phyloP scores from a whole-genome alignment of 2,888 invertebrate genomes.

The Eupeodes luniger region DNA sequence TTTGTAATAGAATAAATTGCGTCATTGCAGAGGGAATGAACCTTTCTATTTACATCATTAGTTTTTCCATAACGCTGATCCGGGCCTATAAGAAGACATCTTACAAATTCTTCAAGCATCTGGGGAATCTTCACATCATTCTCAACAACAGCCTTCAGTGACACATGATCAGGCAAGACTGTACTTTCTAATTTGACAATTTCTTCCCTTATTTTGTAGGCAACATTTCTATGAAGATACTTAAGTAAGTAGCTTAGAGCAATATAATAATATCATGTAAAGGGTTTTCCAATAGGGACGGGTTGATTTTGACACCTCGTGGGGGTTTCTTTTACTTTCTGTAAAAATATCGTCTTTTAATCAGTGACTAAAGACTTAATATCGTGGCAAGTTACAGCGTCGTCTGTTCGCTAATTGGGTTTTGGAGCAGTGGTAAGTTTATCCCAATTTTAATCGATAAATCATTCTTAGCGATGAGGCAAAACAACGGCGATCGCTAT shows the following conservation, averaged over 20 bases:
- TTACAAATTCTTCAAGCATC: slow-evolving; percentile 18
- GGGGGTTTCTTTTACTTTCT: too few species aligned
- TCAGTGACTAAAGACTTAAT: too few species aligned
- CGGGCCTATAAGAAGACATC: slow-evolving; percentile 10
- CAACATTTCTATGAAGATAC: slow-evolving; percentile 11
- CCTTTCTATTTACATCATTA: slow-evolving; percentile 8
- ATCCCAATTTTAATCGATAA: too few species aligned
- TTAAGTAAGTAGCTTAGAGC: neutral
- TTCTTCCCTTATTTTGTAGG: slow-evolving; percentile 35
- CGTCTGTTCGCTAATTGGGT: too few species aligned
- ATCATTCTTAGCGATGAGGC: too few species aligned
- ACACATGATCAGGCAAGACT: neutral
- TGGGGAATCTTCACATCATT: slow-evolving; percentile 8
- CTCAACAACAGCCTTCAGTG: slow-evolving; percentile 23
- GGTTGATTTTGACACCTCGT: too few species aligned
- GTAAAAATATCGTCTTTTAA: too few species aligned
- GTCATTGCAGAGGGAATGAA: slow-evolving; percentile 27
- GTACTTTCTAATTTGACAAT: slow-evolving; percentile 2
- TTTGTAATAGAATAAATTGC: slow-evolving; percentile 3
- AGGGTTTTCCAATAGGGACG: too few species aligned
- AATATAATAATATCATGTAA: too few species aligned
- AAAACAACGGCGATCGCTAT: too few species aligned
- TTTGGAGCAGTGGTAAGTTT: too few species aligned
- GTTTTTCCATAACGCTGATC: slow-evolving; percentile 10
- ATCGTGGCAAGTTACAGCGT: too few species aligned